Percentiles rank a stretch among this genome's conserved stretches.
Evolutionary conservation across 2,888 invertebrate species (phyloP).

Genomic region (Xylophagus ater): DNA sequence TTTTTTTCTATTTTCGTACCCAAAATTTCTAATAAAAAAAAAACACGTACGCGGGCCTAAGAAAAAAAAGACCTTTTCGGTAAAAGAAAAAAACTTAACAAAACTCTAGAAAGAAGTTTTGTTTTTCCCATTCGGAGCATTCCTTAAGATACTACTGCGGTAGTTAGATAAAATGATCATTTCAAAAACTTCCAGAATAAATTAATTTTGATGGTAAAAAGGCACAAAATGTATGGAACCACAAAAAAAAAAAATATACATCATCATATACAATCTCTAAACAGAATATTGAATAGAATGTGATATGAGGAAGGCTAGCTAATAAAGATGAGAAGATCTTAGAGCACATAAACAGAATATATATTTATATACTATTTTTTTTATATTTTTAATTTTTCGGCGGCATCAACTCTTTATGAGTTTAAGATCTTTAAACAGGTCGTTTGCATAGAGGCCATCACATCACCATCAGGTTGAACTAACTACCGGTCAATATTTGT

Average conservation of each 20-base stretch:
- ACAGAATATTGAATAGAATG: slow-evolving; percentile 4
- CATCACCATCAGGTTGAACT: slow-evolving; percentile 9
- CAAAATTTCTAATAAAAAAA: too few species aligned
- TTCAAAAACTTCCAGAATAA: slow-evolving; percentile 13
- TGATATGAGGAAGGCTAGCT: not conserved
- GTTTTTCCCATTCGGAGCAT: slow-evolving; percentile 6
- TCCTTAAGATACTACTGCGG: slow-evolving; percentile 8
- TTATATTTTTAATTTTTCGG: slow-evolving; percentile 7
- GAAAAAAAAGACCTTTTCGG: too few species aligned
- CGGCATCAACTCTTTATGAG: slow-evolving; percentile 15
- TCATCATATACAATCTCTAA: too few species aligned
- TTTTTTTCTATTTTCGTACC: too few species aligned
- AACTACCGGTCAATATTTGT: slow-evolving; percentile 18
- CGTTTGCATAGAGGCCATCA: slow-evolving; percentile 19
- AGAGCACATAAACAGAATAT: too few species aligned
- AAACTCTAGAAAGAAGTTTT: too few species aligned
- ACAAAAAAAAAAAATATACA: too few species aligned
- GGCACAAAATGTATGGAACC: slow-evolving; percentile 2
- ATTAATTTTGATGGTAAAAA: slow-evolving; percentile 14
- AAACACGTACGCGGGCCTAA: too few species aligned
- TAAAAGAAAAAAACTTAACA: too few species aligned
- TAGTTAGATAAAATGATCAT: slow-evolving; percentile 15
- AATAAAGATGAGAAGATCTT: slow-evolving; percentile 9
- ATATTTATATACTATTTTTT: too few species aligned
- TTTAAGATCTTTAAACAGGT: slow-evolving; percentile 16